Evolutionary conservation across 2,888 invertebrate species (phyloP), one percentile per base, ranked within the genome.

Genomic region (Linnaemya tessellans): DNA sequence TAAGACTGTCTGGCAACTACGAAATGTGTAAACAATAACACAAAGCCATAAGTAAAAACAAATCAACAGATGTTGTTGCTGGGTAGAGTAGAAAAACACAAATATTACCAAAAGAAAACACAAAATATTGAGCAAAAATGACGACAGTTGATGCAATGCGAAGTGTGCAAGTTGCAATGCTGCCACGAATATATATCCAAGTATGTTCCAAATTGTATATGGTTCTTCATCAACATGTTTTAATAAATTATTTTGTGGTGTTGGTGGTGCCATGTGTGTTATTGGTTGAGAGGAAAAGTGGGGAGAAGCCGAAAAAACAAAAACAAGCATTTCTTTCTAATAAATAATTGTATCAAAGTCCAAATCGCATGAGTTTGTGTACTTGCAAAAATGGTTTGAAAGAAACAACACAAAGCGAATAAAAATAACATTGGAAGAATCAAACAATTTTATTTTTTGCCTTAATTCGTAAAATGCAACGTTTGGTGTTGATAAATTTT

Each of bases 291-390:
- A 15, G 3, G 1, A 1, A 73, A 22, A 71, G 22, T 1, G 56
- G 22, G 56, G 15, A 25, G 5, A 30, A 30, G 5, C 30, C 30
- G 30, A 30, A 2, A 5, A 30, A 5, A 30, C 30, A 30, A 30
- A 30, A 54, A 54, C 62, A 56, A 77, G 7, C 11, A 25, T n/a
- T 38, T 71, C 38, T 46, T 20, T 70, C 20, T 46, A 65, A 62
- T 71, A 75, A 73, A 68, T 74, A 84, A 73, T 67, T 30, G 82
- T 85, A 74, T 70, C 83, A 87, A 87, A 85, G 82, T 83, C 87
- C 85, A 87, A 77, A 62, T 35, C 43, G 43, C 38, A 80, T 65
- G 60, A 60, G 30, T 79, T 56, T 78, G 54, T 65, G 60, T 60
- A 20, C 46, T 67, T 77, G 67, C 18, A 46, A 46, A 65, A 58